These are phyloP conservation scores for Gisinianus flammeolus DNA, from an alignment of 2,888 invertebrate genomes.

Conservation along the genomic window DNA sequence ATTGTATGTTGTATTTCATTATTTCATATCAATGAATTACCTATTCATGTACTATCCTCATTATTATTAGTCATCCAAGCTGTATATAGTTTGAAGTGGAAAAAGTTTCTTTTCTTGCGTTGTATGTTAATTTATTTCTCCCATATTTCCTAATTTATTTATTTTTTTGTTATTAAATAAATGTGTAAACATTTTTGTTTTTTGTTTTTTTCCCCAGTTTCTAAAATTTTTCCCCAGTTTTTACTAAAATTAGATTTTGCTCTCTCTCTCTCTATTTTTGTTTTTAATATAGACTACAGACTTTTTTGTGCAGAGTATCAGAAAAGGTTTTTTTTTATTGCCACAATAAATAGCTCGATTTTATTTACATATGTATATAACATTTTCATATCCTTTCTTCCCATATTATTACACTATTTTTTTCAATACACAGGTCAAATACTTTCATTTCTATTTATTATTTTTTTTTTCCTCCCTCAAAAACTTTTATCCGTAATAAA, in stretches of 20 bases:
- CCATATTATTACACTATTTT: no score
- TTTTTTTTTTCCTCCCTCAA: no score
- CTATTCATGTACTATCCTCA: no score
- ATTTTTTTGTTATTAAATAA: no score
- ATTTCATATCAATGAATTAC: no score
- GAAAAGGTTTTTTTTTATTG: constrained; percentile 29
- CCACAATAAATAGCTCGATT: constrained; percentile 38
- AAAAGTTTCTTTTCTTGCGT: not conserved
- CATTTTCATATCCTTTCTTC: no score
- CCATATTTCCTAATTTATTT: not conserved
- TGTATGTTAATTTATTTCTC: not conserved
- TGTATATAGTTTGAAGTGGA: not conserved
- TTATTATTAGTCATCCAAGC: no score
- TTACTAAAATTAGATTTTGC: not conserved
- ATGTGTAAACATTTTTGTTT: constrained; percentile 4
- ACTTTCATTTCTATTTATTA: no score
- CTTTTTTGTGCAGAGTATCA: constrained; percentile 11
- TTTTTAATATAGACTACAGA: not conserved
- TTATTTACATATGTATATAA: not conserved
- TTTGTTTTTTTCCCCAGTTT: not conserved
- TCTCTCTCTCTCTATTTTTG: not conserved
- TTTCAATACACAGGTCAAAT: no score
- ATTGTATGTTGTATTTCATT: no score
- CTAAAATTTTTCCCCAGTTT: not conserved
- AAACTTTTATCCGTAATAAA: no score